Percentiles rank a stretch among this genome's conserved stretches.
These are phyloP conservation scores for Melanaphis sacchari DNA, from an alignment of 1,140 invertebrate species.

Conservation along the genomic window DNA sequence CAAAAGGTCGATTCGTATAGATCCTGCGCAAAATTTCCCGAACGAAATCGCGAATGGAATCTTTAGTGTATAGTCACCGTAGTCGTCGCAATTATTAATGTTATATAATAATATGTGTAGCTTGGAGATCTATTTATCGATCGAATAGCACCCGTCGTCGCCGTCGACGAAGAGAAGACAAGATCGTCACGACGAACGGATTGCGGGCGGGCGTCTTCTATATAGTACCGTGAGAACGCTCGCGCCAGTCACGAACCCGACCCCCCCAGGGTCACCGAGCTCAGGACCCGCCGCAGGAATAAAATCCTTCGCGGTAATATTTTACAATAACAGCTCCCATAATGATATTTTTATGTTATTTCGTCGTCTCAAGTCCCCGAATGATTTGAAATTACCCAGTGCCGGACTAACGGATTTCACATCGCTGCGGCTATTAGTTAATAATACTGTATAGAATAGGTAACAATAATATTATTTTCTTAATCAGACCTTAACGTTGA, in stretches of 20 bases:
- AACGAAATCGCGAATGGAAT: neutral
- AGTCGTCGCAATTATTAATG: neutral
- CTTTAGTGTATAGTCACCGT: neutral
- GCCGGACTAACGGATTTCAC: neutral
- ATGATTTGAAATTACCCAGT: neutral
- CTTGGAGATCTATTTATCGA: neutral
- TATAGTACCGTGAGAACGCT: constrained; percentile 42
- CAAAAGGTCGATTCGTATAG: neutral
- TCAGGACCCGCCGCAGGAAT: neutral
- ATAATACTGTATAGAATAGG: no score
- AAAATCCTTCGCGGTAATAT: neutral
- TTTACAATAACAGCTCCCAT: neutral
- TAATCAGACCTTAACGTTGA: neutral
- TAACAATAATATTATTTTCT: neutral
- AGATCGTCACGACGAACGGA: constrained; percentile 6
- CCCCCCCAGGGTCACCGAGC: neutral
- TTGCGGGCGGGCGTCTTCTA: neutral
- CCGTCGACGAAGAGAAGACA: neutral
- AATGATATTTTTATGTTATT: neutral
- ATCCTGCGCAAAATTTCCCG: neutral
- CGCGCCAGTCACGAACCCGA: constrained; percentile 40
- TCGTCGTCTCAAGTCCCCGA: neutral
- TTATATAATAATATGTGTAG: neutral
- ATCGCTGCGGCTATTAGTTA: neutral
- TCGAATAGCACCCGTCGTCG: neutral